A percentile compares a stretch with the other conserved stretches of the same genome.
phyloP scores from a whole-genome alignment of 1,140 invertebrate species.

The Papilio polytes region DNA sequence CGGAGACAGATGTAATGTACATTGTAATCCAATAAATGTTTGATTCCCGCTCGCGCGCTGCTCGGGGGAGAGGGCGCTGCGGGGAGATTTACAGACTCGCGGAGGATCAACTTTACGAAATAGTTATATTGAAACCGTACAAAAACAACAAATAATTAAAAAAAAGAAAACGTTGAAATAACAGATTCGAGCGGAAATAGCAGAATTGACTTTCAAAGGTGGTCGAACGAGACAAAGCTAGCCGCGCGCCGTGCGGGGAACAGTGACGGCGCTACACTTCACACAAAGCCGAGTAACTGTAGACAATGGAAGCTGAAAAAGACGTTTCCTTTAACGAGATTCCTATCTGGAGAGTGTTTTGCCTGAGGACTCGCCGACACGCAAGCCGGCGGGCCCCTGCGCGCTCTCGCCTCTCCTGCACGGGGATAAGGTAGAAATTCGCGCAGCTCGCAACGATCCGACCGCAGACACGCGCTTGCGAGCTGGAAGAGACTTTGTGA shows the following conservation, averaged over 20 bases:
- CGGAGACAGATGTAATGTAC: background rate
- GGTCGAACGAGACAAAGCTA: slow-evolving; percentile 50
- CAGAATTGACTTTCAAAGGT: slow-evolving; percentile 60
- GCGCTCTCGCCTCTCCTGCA: background rate
- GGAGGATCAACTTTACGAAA: background rate
- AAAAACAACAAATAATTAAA: slow-evolving; percentile 35
- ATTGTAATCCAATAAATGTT: background rate
- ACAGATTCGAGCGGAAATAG: slow-evolving; percentile 55
- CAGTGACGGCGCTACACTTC: slow-evolving; percentile 52
- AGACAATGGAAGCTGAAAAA: slow-evolving; percentile 80
- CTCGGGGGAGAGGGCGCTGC: no score
- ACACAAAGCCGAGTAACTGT: slow-evolving; percentile 77
- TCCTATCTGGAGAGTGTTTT: slow-evolving; percentile 74
- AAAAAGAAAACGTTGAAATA: slow-evolving; percentile 50
- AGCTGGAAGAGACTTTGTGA: slow-evolving; percentile 71
- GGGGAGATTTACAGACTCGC: background rate
- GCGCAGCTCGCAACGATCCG: background rate
- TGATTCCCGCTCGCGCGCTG: no score
- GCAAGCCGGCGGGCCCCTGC: slow-evolving; percentile 34
- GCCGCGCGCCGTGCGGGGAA: slow-evolving; percentile 40
- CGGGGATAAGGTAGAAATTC: slow-evolving; percentile 33
- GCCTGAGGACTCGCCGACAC: slow-evolving; percentile 63
- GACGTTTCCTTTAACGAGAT: slow-evolving; percentile 80
- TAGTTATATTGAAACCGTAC: slow-evolving; percentile 15
- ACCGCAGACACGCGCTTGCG: slow-evolving; percentile 46